Conservation (phyloP, 2,888 invertebrate genomes). For the Aphidius colemani region DNA sequence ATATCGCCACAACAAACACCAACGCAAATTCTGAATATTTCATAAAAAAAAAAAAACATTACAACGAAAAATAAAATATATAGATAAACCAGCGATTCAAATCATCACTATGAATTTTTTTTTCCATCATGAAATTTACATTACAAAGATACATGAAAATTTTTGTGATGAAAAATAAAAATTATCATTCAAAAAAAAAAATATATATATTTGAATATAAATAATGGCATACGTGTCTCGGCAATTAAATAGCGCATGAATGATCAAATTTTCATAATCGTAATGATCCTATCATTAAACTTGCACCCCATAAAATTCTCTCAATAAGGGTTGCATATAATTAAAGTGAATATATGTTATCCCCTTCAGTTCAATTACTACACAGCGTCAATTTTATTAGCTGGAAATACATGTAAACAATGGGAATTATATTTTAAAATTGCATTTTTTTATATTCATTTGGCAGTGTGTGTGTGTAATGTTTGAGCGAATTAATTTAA, state of each 20-base stretch:
- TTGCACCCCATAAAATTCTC: neutral
- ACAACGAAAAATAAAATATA: neutral
- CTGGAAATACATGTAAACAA: conserved; percentile 19
- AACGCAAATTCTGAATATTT: no score
- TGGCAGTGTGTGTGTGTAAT: neutral
- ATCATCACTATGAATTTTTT: no score
- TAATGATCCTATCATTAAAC: conserved; percentile 10
- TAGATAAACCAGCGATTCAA: no score
- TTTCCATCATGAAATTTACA: neutral
- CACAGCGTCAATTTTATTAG: conserved; percentile 14
- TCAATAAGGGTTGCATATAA: conserved; percentile 24
- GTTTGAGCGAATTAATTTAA: no score
- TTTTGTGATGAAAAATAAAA: conserved; percentile 1
- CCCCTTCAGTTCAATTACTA: neutral
- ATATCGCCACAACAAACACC: no score
- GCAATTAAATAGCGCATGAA: conserved; percentile 3
- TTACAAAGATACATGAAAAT: conserved; percentile 3
- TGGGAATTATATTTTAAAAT: no score
- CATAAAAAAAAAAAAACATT: no score
- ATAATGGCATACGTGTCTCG: no score
- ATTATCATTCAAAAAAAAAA: conserved; percentile 1
- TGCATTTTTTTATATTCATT: no score
- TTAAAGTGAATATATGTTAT: conserved; percentile 9
- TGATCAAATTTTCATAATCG: conserved; percentile 28
- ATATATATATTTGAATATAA: neutral